phyloP scores from a whole-genome alignment of 2,113 vertebrate species.

The Rana temporaria region DNA sequence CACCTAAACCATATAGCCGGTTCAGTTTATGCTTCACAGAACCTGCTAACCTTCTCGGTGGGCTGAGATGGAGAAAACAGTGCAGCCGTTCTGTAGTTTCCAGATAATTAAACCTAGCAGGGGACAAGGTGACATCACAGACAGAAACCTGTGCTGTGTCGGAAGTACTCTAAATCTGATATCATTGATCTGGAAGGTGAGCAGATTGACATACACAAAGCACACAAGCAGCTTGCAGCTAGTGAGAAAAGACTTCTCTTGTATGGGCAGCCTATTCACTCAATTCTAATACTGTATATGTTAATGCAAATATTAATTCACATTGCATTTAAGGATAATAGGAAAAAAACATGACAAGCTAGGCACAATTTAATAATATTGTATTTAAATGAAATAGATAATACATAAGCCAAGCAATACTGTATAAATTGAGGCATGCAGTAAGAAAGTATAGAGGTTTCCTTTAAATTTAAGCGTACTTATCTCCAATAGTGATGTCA shows the following conservation, averaged over 20 bases:
- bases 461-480: too few relatives aligned
- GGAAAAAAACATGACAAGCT: too few relatives aligned
- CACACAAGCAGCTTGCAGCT: constrained; percentile 7
- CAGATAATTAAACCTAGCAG: constrained; percentile 27
- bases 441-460: too few relatives aligned
- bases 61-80: background rate
- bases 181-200: constrained; percentile 31
- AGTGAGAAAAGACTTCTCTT: background rate
- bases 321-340: too few relatives aligned
- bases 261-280: background rate
- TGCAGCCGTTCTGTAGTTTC: constrained; percentile 1
- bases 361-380: too few relatives aligned
- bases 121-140: constrained; percentile 40
- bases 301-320: too few relatives aligned
- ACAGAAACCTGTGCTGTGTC: background rate
- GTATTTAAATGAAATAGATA: too few relatives aligned
- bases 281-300: too few relatives aligned
- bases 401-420: too few relatives aligned
- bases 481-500: too few relatives aligned
- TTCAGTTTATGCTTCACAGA: constrained; percentile 18
- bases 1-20: constrained; percentile 12
- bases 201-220: constrained; percentile 5
- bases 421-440: too few relatives aligned
- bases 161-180: constrained; percentile 23
- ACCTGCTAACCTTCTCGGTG: background rate